Evolutionary conservation across 1,140 invertebrate genomes (phyloP), one percentile per base, ranked within the genome.

Genomic region (Trialeurodes vaporariorum): DNA sequence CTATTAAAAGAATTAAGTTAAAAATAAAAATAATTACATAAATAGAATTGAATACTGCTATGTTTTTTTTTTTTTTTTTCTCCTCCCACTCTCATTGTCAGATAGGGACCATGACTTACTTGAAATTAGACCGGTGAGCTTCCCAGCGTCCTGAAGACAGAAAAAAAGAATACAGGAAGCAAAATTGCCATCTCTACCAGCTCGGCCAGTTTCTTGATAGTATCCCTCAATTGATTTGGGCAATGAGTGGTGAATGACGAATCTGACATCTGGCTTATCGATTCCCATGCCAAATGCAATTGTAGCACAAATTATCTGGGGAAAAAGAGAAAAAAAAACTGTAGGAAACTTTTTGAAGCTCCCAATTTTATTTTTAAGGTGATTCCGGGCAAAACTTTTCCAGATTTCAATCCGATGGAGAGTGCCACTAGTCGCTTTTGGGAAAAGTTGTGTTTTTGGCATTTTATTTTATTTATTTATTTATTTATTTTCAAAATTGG

Each of bases 261-360:
- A 95, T 21, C 91, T 84, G 2, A 96, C 92, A 81, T 95, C 91
- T 13, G 94, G 89, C 76, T 98, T 98, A 81, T 98, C 94, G 69
- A 98, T 96, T 22, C 96, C 96, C 95, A 98, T 98, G 61, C 93
- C 94, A 83, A 97, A 96, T 0, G 95, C 95, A 71, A 98, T 93
- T 0, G 96, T 98, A 23, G 96, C 96, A 78, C 93, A 95, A 22
- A 96, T 89, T 63, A 87, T 81, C 83, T 86, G 69, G 2, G 76
- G 40, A 13, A 40, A 24, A 67, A 58, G 13, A 68, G n/a, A 25
- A n/a, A 25, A 60, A 24, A n/a, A n/a, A n/a, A n/a, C n/a, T n/a
- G n/a, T n/a, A n/a, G n/a, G n/a, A n/a, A n/a, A n/a, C n/a, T n/a
- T n/a, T n/a, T n/a, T n/a, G n/a, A n/a, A n/a, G n/a, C n/a, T n/a